A percentile compares a stretch with the other conserved stretches of the same genome.
Evolutionary conservation across 1,140 invertebrate species (phyloP).

Genomic region (Batillaria attramentaria): DNA sequence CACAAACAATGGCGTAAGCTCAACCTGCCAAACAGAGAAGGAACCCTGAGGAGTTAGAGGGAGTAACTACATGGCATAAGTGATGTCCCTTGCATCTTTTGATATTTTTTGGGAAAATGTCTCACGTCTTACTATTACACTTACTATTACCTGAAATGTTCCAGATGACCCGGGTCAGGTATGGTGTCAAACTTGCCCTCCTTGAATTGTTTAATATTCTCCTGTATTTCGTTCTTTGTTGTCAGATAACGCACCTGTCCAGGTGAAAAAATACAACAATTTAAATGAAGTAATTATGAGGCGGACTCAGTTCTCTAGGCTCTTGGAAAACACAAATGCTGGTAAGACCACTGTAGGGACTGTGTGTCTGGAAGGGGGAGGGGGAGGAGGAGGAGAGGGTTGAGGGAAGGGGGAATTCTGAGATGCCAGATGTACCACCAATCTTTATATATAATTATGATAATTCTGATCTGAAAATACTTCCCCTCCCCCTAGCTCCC

Average conservation of each 20-base stretch:
- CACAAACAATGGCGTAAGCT: not conserved
- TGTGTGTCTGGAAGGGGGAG: too few relatives aligned
- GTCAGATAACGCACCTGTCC: constrained; percentile 30
- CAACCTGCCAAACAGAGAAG: not conserved
- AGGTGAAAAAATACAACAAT: not conserved
- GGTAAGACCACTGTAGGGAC: too few relatives aligned
- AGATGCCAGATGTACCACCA: too few relatives aligned
- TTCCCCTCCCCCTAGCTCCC: too few relatives aligned
- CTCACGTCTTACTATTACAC: not conserved
- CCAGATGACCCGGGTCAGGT: constrained; percentile 53
- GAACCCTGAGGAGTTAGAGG: too few relatives aligned
- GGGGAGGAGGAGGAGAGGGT: too few relatives aligned
- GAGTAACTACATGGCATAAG: too few relatives aligned
- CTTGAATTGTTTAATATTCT: constrained; percentile 40
- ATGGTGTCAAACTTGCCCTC: constrained; percentile 56
- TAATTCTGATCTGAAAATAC: too few relatives aligned
- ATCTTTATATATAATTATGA: too few relatives aligned
- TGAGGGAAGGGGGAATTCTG: not conserved
- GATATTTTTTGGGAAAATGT: too few relatives aligned
- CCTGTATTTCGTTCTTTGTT: constrained; percentile 44
- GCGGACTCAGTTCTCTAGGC: not conserved
- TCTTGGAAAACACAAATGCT: not conserved
- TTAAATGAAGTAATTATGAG: not conserved
- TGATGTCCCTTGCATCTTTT: too few relatives aligned
- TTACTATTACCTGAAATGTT: constrained; percentile 54